Evolutionary conservation across 2,113 vertebrate species (phyloP).

Genomic region (Tiliqua scincoides): DNA sequence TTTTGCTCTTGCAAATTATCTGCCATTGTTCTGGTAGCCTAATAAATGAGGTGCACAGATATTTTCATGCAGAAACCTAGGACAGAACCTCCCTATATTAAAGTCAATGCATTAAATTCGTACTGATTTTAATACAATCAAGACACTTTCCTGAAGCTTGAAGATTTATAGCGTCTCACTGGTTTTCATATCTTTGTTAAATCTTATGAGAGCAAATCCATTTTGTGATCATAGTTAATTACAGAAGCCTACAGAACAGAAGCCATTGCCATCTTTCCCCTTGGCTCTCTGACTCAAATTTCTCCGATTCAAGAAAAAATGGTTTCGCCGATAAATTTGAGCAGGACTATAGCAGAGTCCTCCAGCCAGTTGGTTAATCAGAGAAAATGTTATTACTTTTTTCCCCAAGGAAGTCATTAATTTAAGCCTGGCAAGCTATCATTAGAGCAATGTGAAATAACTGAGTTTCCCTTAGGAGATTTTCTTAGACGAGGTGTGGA

Average conservation of each 20-base stretch:
- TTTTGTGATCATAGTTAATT: slow-evolving; percentile 58
- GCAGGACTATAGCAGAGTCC: slow-evolving; percentile 58
- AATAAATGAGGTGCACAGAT: background rate
- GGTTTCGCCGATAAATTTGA: slow-evolving; percentile 65
- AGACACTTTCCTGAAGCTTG: slow-evolving; percentile 17
- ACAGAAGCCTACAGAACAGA: slow-evolving; percentile 51
- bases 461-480: slow-evolving; percentile 61
- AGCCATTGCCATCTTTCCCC: slow-evolving; percentile 53
- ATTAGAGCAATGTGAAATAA: slow-evolving; percentile 64
- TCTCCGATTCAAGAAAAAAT: slow-evolving; percentile 64
- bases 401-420: slow-evolving; percentile 67
- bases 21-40: background rate
- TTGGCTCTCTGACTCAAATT: slow-evolving; percentile 46
- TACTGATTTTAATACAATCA: background rate
- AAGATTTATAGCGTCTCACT: slow-evolving; percentile 44
- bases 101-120: background rate
- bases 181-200: slow-evolving; percentile 40
- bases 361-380: slow-evolving; percentile 69
- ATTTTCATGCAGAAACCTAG: background rate
- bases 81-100: background rate
- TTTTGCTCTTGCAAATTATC: background rate
- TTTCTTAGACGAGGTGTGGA: background rate
- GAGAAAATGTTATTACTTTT: slow-evolving; percentile 73
- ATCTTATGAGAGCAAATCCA: slow-evolving; percentile 46
- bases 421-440: slow-evolving; percentile 59